These are phyloP conservation scores for Garrulus glandarius DNA, from an alignment of 2,797 vertebrate species.

Conservation along the genomic window DNA sequence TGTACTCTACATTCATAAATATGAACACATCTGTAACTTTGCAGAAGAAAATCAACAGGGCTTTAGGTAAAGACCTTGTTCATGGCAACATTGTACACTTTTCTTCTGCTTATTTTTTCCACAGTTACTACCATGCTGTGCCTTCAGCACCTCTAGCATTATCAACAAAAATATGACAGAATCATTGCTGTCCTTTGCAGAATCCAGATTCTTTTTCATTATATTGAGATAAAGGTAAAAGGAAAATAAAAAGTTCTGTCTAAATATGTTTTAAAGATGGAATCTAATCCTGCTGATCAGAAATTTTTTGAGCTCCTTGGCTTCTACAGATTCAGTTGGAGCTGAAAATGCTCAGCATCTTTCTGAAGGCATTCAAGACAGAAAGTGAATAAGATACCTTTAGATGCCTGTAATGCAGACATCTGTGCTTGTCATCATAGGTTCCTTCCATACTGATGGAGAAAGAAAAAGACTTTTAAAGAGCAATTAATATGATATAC, in stretches of 20 bases:
- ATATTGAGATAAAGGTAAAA: neutral
- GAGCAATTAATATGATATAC: neutral
- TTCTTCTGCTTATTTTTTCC: neutral
- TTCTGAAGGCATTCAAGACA: neutral
- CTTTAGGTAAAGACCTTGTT: neutral
- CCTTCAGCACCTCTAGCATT: neutral
- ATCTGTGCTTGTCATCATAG: neutral
- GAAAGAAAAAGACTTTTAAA: neutral
- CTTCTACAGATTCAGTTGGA: neutral
- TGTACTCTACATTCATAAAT: neutral
- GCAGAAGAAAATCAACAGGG: neutral
- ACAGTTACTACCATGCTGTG: neutral
- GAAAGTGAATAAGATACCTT: neutral
- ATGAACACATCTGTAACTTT: neutral
- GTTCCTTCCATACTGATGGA: neutral
- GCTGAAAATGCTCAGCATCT: neutral
- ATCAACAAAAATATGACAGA: neutral
- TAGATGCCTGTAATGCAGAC: neutral
- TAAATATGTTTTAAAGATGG: neutral
- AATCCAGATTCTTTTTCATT: neutral
- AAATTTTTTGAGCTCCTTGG: neutral
- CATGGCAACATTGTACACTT: neutral
- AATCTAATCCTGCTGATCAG: neutral
- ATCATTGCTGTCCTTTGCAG: neutral
- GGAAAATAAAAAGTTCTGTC: neutral